Conservation (phyloP, 2,888 invertebrate genomes). For the Rhingia campestris region DNA sequence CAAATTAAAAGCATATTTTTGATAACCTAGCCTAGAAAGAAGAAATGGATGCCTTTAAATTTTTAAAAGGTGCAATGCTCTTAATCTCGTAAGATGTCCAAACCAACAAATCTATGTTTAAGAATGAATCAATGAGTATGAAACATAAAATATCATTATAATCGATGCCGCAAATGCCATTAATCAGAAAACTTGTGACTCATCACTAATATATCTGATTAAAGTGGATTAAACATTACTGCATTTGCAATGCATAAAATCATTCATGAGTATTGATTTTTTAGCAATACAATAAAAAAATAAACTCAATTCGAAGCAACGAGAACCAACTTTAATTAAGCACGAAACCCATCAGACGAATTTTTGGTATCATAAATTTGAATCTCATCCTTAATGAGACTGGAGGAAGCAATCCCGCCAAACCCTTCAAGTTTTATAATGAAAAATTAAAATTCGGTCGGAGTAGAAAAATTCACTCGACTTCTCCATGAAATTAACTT, state of each 20-base stretch:
- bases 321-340: constrained; percentile 35
- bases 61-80: no score
- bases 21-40: no score
- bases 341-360: constrained; percentile 36
- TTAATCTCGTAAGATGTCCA: no score
- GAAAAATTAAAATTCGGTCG: constrained; percentile 65
- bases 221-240: constrained; percentile 14
- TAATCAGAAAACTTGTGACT: constrained; percentile 20
- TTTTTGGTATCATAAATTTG: constrained; percentile 57
- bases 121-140: no score
- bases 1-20: no score
- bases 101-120: no score
- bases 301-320: neutral
- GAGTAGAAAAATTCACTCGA: constrained; percentile 46
- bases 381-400: constrained; percentile 44
- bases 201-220: constrained; percentile 14
- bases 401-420: constrained; percentile 23
- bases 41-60: no score
- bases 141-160: neutral
- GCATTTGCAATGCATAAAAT: constrained; percentile 14
- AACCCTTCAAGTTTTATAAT: constrained; percentile 47
- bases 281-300: neutral
- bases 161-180: constrained; percentile 11
- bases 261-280: constrained; percentile 40
- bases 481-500: constrained; percentile 58